Base-by-base conservation (phyloP, 2,113 vertebrate species). In the Ursus arctos region DNA sequence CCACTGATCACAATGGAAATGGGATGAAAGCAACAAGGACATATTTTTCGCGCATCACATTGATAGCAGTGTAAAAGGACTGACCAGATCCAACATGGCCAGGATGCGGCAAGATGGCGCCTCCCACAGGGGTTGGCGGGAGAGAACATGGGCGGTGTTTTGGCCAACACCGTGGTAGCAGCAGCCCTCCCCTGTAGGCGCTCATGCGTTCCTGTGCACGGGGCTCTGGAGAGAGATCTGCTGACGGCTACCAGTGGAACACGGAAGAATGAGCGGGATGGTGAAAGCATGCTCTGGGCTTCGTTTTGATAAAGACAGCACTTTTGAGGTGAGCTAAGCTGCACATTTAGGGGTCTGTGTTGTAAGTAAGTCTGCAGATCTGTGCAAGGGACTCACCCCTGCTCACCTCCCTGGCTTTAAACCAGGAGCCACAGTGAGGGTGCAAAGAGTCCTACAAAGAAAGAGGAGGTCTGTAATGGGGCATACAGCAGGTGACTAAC, bases 151-250 rank as follows among this genome's bases (percentile, higher is more conserved):
- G 57, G 18, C 2, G 1, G 7, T 5, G 28, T 6, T 19, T 3
- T 13, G 61, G 79, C 15, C 1, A 18, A 69, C 33, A 0, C 31
- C 1, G 7, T 49, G 36, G 14, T 10, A 3, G 43, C 16, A 2
- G 6, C n/a, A 7, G 18, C 18, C 10, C 11, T 81, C 47, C 6
- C n/a, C 63, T 13, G 3, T 1, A 9, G 31, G 69, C 0, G 7
- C n/a, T 7, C 21, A 0, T 0, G n/a, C 14, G 0, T 6, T 28
- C 2, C 2, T 33, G 22, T 26, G 15, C 6, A 0, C 0, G 10
- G 43, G 21, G 6, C 0, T 22, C 33, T 1, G 0, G 0, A 4
- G 31, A 4, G 16, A 71, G 11, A 4, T 43, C 86, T 33, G 31
- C n/a, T 31, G 6, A 4, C 18, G 24, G 24, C 15, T 43, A 5